phyloP scores from a whole-genome alignment of 2,797 vertebrate species.

The Tolypeutes matacus region DNA sequence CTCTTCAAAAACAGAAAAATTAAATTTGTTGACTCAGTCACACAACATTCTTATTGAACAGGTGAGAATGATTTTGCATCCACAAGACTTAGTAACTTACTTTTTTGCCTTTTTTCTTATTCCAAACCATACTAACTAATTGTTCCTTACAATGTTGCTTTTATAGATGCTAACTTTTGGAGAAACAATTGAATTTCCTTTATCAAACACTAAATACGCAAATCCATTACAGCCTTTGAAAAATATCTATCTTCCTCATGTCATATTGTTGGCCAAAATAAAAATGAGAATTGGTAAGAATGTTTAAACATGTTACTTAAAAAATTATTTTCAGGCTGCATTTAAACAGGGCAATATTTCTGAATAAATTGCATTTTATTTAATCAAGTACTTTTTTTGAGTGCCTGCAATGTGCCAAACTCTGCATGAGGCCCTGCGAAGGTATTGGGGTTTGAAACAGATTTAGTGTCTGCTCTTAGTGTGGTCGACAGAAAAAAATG shows the following conservation, averaged over 20 bases:
- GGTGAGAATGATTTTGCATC: constrained; percentile 81
- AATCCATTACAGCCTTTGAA: constrained; percentile 84
- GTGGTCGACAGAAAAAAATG: not conserved
- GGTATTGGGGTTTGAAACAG: not conserved
- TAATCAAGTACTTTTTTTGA: constrained; percentile 28
- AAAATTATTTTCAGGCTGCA: not conserved
- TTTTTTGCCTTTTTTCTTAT: constrained; percentile 17
- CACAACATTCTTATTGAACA: constrained; percentile 87
- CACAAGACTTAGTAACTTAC: constrained; percentile 23
- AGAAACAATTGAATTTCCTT: constrained; percentile 86
- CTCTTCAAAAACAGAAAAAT: constrained; percentile 81
- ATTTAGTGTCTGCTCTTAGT: not conserved
- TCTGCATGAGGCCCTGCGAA: not conserved
- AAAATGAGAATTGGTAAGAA: constrained; percentile 92
- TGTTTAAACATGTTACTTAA: constrained; percentile 8
- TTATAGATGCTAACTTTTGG: constrained; percentile 91
- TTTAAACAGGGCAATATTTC: constrained; percentile 23
- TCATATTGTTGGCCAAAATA: constrained; percentile 90
- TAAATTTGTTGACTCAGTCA: constrained; percentile 83
- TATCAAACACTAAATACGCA: constrained; percentile 85
- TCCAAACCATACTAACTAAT: constrained; percentile 9
- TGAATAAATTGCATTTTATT: not conserved
- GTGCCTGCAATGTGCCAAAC: not conserved
- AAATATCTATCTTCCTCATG: constrained; percentile 94
- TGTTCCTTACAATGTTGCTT: constrained; percentile 37